Evolutionary conservation across 37 sponge, comb jelly and placozoan species (phyloP), one percentile per base, ranked within the genome.

Genomic region (Spongilla lacustris): DNA sequence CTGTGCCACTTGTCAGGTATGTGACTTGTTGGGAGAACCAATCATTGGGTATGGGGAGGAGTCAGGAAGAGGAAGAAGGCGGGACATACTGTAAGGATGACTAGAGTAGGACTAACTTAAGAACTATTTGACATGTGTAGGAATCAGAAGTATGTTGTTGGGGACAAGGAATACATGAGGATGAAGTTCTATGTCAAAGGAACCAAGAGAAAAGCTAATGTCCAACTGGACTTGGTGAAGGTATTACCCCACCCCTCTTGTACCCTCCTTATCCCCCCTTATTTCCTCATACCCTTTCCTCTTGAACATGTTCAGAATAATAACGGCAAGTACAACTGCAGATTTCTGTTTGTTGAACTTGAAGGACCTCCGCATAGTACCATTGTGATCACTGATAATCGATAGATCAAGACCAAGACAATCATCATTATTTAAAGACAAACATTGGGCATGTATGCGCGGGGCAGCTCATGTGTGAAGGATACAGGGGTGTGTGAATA

Each of bases 141-240:
- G 58, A 82, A 88, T 41, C 92, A 89, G 34, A 90, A 92, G 87
- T 95, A 95, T 74, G 73, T 89, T 69, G 95, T 92, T 21, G 89
- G 92, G 66, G 83, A 83, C 9, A 85, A 76, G 38, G 68, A 50
- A 11, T 84, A 95, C 67, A 91, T 95, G 92, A 83, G 92, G 34
- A 77, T 95, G 49, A 81, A 91, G 71, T 95, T 95, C 82, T 89
- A 89, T 86, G 90, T 95, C 27, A 79, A 92, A 71, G 95, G 95
- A 8, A 85, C 80, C 67, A 89, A 80, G 75, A 83, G 92, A 37
- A 91, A 89, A 49, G 95, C 87, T 66, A 73, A 69, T 12, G 93
- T 78, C 9, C 87, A 82, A 33, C 49, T 92, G 38, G 95, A 95
- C 77, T 23, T 95, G 41, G 91, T 92, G 50, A 92, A 92, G 87